Evolutionary conservation across 2,113 vertebrate species (phyloP).

Genomic region (Pseudorhombus dupliciocellatus): DNA sequence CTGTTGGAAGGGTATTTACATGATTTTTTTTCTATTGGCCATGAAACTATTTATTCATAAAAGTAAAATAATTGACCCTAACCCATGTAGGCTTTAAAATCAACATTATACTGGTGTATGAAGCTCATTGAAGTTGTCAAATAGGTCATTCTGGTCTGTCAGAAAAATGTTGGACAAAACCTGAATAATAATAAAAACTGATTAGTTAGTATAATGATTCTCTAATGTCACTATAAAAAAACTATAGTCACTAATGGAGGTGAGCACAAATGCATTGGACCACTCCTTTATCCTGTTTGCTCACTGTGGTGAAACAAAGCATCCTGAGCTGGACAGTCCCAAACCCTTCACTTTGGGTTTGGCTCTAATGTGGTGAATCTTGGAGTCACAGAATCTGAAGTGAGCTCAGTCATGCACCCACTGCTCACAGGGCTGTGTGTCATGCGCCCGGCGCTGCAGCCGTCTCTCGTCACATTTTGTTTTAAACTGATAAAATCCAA

Average conservation of each 20-base stretch:
- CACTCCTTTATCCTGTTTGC: neutral
- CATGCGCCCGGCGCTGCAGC: slow-evolving; percentile 2
- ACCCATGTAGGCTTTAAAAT: neutral
- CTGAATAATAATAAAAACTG: neutral
- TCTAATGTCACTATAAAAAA: neutral
- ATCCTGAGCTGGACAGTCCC: neutral
- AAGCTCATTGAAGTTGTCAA: neutral
- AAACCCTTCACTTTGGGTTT: neutral
- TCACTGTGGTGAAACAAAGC: neutral
- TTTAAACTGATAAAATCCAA: slow-evolving; percentile 2
- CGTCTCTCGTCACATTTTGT: slow-evolving; percentile 9
- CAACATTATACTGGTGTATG: neutral
- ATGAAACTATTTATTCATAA: neutral
- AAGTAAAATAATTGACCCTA: slow-evolving; percentile 2
- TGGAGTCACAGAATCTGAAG: neutral
- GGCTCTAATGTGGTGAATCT: neutral
- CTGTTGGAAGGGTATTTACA: neutral
- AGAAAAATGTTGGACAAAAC: neutral
- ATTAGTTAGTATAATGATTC: neutral
- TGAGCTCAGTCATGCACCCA: neutral
- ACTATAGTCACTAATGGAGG: neutral
- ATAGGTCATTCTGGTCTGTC: slow-evolving; percentile 6
- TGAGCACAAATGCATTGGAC: neutral
- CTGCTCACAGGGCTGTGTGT: neutral
- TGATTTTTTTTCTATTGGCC: neutral